phyloP scores from a whole-genome alignment of 2,888 invertebrate genomes.

The Operophtera brumata region DNA sequence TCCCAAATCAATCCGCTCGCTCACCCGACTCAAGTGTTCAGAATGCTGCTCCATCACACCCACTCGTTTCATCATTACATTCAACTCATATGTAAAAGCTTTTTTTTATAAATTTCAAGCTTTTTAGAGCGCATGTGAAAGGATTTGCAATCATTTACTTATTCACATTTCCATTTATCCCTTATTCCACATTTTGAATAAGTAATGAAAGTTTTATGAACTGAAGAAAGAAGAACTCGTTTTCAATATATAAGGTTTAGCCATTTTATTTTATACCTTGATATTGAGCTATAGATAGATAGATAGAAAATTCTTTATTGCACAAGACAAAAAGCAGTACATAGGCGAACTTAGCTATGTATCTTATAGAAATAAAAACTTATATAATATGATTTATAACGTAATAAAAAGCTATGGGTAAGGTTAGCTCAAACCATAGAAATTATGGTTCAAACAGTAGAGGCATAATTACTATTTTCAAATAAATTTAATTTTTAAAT shows the following conservation, averaged over 20 bases:
- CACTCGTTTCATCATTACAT: constrained; percentile 9
- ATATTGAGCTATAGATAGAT: background rate
- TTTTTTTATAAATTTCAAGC: constrained; percentile 11
- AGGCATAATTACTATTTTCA: background rate
- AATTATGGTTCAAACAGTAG: no score
- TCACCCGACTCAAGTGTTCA: background rate
- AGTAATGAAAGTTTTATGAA: constrained; percentile 26
- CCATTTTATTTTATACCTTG: background rate
- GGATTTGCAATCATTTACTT: constrained; percentile 22
- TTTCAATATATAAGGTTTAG: background rate
- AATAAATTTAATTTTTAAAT: no score
- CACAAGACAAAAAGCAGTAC: no score
- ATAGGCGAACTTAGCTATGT: no score
- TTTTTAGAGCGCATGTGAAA: constrained; percentile 9
- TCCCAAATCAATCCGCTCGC: background rate
- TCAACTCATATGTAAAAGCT: constrained; percentile 15
- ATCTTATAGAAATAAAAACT: background rate
- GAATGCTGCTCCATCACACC: background rate
- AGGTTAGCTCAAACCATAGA: no score
- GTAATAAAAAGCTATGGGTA: no score
- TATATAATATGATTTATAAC: no score
- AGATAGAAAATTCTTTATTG: no score
- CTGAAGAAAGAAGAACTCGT: constrained; percentile 6
- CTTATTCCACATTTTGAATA: constrained; percentile 23
- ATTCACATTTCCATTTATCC: constrained; percentile 23